Percentiles rank a stretch among this genome's conserved stretches.
phyloP scores from a whole-genome alignment of 2,888 invertebrate species.

The Girardia tigrina region DNA sequence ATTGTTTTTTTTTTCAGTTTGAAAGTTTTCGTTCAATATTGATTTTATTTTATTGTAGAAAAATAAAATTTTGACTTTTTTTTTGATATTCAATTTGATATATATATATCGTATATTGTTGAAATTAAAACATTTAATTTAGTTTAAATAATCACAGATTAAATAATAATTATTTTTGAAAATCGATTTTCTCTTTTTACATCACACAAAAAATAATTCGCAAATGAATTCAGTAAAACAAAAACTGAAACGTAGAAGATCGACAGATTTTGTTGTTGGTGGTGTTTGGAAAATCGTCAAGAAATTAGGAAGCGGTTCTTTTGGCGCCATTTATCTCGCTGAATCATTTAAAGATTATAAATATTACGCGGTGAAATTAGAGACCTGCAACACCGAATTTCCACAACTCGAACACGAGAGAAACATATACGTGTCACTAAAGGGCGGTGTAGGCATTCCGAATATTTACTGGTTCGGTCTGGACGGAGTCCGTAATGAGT shows the following conservation, averaged over 20 bases:
- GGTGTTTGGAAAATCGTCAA: constrained; percentile 47
- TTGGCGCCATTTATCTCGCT: constrained; percentile 52
- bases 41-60: too few relatives aligned
- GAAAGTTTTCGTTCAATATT: too few relatives aligned
- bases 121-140: background rate
- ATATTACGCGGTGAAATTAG: constrained; percentile 54
- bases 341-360: constrained; percentile 51
- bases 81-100: too few relatives aligned
- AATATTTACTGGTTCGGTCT: constrained; percentile 29
- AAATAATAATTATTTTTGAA: background rate
- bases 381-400: constrained; percentile 52
- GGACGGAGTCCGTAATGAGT: constrained; percentile 33
- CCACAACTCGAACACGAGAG: constrained; percentile 54
- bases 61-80: too few relatives aligned
- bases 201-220: background rate
- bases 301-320: constrained; percentile 51
- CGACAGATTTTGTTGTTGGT: constrained; percentile 28
- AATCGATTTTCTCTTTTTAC: background rate
- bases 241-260: background rate
- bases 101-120: background rate
- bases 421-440: constrained; percentile 41
- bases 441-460: constrained; percentile 49
- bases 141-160: constrained; percentile 23
- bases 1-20: too few relatives aligned
- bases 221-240: background rate